These are phyloP conservation scores for Siderastrea radians DNA, from an alignment of 92 coral and sea anemone species.

Conservation along the genomic window DNA sequence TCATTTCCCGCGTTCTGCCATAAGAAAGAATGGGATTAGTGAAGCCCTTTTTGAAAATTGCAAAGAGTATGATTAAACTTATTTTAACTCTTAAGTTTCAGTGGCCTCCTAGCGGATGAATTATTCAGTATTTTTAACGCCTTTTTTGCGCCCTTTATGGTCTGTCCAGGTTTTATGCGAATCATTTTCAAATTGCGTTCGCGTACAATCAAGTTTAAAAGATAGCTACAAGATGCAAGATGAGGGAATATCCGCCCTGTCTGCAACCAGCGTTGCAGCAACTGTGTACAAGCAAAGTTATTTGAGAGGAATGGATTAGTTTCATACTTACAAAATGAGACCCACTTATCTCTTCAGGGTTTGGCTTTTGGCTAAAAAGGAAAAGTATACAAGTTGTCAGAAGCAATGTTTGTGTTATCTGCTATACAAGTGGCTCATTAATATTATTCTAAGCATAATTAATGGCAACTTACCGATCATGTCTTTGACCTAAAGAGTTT, in stretches of 20 bases:
- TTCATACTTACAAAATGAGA: not conserved
- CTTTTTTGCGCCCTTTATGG: no score
- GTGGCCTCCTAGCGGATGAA: no score
- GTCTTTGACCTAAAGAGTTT: not conserved
- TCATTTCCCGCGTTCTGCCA: not conserved
- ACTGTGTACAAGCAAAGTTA: not conserved
- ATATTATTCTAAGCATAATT: not conserved
- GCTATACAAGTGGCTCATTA: not conserved
- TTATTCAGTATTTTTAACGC: no score
- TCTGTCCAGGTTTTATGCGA: no score
- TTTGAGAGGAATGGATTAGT: not conserved
- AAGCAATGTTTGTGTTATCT: not conserved
- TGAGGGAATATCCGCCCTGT: no score
- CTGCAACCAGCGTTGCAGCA: no score
- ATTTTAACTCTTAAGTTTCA: no score
- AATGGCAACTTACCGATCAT: not conserved
- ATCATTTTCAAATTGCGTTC: no score
- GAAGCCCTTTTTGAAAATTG: not conserved
- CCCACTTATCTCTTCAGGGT: no score
- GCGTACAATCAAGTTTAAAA: no score
- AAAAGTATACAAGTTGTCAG: not conserved
- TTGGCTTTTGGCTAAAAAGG: not conserved
- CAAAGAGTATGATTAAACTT: no score
- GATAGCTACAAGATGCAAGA: no score
- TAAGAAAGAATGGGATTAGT: not conserved